Conservation (phyloP, 2,888 invertebrate species). For the Hymenopus coronatus region DNA sequence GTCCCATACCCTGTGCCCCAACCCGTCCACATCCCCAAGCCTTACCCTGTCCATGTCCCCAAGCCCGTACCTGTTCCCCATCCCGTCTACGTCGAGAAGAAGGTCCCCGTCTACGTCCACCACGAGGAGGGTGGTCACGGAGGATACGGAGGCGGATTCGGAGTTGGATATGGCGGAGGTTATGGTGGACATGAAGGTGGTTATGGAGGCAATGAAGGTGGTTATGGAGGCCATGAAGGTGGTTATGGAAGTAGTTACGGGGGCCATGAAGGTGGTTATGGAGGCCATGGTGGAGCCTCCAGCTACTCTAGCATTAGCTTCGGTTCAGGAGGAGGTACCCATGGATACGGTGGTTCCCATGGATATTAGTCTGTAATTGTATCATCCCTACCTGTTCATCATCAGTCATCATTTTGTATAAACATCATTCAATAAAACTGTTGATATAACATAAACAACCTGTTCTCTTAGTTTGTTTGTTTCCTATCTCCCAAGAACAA, state of each 20-base stretch:
- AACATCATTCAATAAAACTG: background rate
- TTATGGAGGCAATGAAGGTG: background rate
- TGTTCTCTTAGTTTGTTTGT: background rate
- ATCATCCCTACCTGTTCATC: background rate
- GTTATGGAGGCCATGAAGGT: background rate
- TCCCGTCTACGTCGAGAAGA: conserved; percentile 13
- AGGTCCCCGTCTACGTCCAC: background rate
- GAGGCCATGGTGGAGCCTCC: background rate
- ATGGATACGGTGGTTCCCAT: background rate
- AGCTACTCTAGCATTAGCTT: conserved; percentile 3
- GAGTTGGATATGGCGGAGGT: background rate
- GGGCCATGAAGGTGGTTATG: background rate
- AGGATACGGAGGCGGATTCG: background rate
- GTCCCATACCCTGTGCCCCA: conserved; percentile 48
- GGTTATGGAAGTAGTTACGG: background rate
- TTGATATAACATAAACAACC: background rate
- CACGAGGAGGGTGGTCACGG: background rate
- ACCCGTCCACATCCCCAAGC: conserved; percentile 33
- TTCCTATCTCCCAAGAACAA: too few species aligned
- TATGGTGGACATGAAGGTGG: background rate
- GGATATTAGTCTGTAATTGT: background rate
- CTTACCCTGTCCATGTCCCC: conserved; percentile 8
- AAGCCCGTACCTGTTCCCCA: conserved; percentile 6
- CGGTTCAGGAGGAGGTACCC: background rate
- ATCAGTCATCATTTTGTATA: background rate